Base-by-base conservation (phyloP, 2,797 vertebrate species). In the Notolabrus celidotus region DNA sequence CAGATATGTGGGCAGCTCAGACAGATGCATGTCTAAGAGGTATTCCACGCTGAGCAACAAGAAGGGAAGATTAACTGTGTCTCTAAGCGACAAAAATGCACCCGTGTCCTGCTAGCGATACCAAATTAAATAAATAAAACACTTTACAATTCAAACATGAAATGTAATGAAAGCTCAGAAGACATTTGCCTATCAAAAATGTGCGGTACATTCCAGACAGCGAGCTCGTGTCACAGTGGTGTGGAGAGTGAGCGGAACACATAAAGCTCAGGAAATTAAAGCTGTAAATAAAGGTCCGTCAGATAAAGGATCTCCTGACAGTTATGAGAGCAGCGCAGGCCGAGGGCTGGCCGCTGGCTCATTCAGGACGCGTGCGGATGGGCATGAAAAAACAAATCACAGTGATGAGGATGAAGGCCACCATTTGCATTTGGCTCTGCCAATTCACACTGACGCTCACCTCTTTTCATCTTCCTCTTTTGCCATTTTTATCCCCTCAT, bases 221-320 rank as follows among this genome's bases (percentile, higher is more conserved):
- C 80, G 67, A 61, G n/a, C 77, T 77, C 81, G 34, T 83, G 86
- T 85, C 79, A 85, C 79, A 73, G 86, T 53, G 79, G 77, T 60
- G 78, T 71, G 83, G 59, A 77, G 80, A 73, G 78, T 33, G 80
- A 84, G 89, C 71, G 75, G 84, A 83, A 87, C 84, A 86, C 85
- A 92, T 91, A 91, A 93, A 93, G 90, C 90, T 91, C 92, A 94
- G 91, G 92, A 94, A 94, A 94, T 94, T 93, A 94, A 95, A 94
- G 93, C 90, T 92, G 93, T 93, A 94, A 94, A 94, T 94, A 94
- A 93, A 92, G 87, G 88, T 89, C 75, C 66, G 82, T 88, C 85
- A 91, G 91, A 94, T 93, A 93, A 90, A 92, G 89, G 88, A 93
- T 92, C 92, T 92, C 85, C 86, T 89, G 91, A 93, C 91, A 92